phyloP scores from a whole-genome alignment of 1,140 invertebrate genomes.

The Portunus trituberculatus region DNA sequence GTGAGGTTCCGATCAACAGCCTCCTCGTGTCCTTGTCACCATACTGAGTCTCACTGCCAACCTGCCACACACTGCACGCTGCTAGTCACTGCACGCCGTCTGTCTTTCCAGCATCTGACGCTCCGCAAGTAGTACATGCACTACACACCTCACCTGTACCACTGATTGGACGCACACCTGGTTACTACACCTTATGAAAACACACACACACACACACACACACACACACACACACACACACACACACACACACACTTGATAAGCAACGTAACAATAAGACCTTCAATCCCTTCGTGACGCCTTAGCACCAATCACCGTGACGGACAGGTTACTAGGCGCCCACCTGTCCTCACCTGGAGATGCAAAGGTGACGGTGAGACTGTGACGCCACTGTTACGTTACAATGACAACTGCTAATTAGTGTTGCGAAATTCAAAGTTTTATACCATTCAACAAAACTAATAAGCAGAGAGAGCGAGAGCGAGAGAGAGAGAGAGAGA shows the following conservation, averaged over 20 bases:
- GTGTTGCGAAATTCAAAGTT: too few species aligned
- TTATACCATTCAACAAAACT: not conserved
- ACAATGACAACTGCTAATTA: too few species aligned
- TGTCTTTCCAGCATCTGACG: not conserved
- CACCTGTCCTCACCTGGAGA: too few species aligned
- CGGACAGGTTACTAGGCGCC: too few species aligned
- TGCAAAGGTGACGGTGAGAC: too few species aligned
- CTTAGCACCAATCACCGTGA: too few species aligned
- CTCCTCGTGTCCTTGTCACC: too few species aligned
- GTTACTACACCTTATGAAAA: not conserved
- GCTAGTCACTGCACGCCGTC: not conserved
- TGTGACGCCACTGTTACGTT: too few species aligned
- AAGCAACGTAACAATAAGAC: not conserved
- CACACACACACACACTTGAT: not conserved
- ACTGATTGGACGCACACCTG: not conserved
- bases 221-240: too few species aligned
- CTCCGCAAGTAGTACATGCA: not conserved
- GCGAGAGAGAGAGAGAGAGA: constrained; percentile 38
- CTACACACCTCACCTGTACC: not conserved
- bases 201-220: too few species aligned
- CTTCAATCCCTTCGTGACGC: not conserved
- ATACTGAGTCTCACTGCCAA: not conserved
- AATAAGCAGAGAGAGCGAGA: not conserved
- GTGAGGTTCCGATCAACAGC: not conserved
- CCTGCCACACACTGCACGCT: not conserved